Conservation (phyloP, 2,113 vertebrate species). For the Alligator mississippiensis region DNA sequence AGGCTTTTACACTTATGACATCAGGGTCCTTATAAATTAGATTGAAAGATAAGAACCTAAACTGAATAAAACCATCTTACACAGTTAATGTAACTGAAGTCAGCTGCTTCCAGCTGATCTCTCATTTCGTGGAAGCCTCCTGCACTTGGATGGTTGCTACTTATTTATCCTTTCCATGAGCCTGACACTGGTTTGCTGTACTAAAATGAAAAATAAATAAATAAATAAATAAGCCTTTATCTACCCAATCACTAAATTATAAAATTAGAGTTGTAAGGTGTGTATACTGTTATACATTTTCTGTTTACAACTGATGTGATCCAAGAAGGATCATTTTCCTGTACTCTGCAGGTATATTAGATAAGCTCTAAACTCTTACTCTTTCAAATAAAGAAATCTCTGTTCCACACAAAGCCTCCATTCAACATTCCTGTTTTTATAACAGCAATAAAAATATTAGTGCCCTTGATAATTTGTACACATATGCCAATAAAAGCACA, state of each 20-base stretch:
- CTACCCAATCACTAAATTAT: neutral
- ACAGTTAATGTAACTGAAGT: neutral
- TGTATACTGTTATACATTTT: neutral
- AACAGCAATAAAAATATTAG: slow-evolving; percentile 66
- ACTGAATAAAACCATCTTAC: neutral
- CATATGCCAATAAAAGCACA: slow-evolving; percentile 62
- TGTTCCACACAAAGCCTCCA: slow-evolving; percentile 60
- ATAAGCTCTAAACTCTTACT: slow-evolving; percentile 28
- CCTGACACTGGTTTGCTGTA: no score
- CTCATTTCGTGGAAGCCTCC: no score
- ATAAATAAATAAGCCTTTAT: neutral
- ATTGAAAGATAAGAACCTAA: neutral
- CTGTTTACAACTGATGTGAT: neutral
- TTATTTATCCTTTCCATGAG: no score
- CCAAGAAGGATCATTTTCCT: slow-evolving; percentile 1
- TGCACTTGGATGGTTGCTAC: no score
- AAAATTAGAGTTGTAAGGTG: neutral
- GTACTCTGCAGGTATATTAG: slow-evolving; percentile 22
- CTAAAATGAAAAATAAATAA: no score
- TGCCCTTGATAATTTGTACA: slow-evolving; percentile 59
- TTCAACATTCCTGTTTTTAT: slow-evolving; percentile 64
- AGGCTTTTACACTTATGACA: no score
- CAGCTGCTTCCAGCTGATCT: no score
- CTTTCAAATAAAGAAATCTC: slow-evolving; percentile 59
- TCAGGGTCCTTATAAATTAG: neutral